phyloP scores from a whole-genome alignment of 2,113 vertebrate genomes.

The Hirundichthys speculiger region DNA sequence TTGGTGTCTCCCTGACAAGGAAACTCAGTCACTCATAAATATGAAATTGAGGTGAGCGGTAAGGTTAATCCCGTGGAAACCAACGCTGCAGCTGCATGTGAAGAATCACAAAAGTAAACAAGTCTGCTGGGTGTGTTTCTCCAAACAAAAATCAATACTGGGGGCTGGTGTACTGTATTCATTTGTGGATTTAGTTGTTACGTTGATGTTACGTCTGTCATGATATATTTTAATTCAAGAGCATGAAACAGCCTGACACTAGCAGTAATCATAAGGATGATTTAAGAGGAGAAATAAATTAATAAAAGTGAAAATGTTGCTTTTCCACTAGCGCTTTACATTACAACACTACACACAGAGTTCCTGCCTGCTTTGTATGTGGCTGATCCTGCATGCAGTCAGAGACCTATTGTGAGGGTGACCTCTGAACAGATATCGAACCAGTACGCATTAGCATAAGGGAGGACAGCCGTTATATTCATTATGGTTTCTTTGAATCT shows the following conservation, averaged over 20 bases:
- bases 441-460: conserved; percentile 63
- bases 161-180: too few species aligned
- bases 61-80: conserved; percentile 35
- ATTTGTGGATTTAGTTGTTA: too few species aligned
- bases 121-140: conserved; percentile 4
- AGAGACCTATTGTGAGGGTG: conserved; percentile 43
- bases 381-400: conserved; percentile 51
- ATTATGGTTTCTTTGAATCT: conserved; percentile 69
- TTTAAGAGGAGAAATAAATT: background rate
- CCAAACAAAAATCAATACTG: background rate
- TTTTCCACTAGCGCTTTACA: background rate
- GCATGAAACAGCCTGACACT: background rate
- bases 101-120: conserved; percentile 19
- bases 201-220: too few species aligned
- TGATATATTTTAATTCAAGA: background rate
- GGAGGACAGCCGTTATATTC: conserved; percentile 70
- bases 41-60: conserved; percentile 37
- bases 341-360: conserved; percentile 3
- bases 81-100: conserved; percentile 30
- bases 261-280: background rate
- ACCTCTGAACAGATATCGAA: conserved; percentile 63
- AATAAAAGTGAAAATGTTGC: background rate
- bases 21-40: conserved; percentile 67
- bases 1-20: conserved; percentile 23
- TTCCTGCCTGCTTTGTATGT: conserved; percentile 14